These are phyloP conservation scores for Euzophera pinguis DNA, from an alignment of 2,888 invertebrate species.

Conservation along the genomic window DNA sequence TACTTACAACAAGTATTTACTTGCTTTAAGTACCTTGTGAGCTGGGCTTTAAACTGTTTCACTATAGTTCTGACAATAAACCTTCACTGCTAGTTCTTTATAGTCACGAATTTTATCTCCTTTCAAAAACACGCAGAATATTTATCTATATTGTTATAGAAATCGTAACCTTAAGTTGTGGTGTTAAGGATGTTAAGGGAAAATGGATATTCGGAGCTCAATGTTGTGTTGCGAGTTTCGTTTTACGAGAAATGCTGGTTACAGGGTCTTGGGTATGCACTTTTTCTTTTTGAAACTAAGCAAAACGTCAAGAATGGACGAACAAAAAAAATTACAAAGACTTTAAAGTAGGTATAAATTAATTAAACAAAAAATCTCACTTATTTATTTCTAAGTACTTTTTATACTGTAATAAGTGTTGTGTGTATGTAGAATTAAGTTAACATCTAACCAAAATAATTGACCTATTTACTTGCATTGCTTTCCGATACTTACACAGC, in stretches of 20 bases:
- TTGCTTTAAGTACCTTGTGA: slow-evolving; percentile 40
- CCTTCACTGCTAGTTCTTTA: slow-evolving; percentile 59
- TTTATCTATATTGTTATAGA: slow-evolving; percentile 30
- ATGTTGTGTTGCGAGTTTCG: slow-evolving; percentile 51
- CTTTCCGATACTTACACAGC: background rate
- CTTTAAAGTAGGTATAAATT: no score
- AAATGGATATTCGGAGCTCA: slow-evolving; percentile 34
- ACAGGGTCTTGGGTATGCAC: slow-evolving; percentile 35
- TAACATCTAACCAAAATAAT: no score
- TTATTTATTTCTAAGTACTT: no score
- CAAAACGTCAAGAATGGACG: no score
- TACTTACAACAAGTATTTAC: slow-evolving; percentile 38
- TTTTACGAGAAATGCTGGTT: slow-evolving; percentile 53
- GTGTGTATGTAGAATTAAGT: no score
- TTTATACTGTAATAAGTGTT: no score
- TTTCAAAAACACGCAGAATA: slow-evolving; percentile 57
- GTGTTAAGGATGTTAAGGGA: slow-evolving; percentile 11
- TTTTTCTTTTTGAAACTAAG: background rate
- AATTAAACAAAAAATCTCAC: no score
- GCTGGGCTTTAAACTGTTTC: slow-evolving; percentile 33
- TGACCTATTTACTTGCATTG: no score
- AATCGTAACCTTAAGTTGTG: slow-evolving; percentile 17
- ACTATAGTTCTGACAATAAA: slow-evolving; percentile 55
- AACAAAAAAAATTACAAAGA: no score
- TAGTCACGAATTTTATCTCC: slow-evolving; percentile 60